A percentile compares a stretch with the other conserved stretches of the same genome.
phyloP scores from a whole-genome alignment of 2,797 vertebrate species.

The Gastrophryne carolinensis region DNA sequence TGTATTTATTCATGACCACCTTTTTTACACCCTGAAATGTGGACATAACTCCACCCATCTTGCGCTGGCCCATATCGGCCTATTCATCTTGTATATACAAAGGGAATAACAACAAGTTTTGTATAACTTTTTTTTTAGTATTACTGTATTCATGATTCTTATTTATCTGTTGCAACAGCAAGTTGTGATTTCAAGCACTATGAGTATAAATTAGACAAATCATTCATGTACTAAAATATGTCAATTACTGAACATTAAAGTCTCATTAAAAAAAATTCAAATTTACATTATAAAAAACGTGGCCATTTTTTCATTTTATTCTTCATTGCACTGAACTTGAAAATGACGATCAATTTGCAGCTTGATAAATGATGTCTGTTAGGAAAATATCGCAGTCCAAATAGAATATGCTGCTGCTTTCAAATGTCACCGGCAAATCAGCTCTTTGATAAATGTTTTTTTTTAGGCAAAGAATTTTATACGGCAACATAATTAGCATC shows the following conservation, averaged over 20 bases:
- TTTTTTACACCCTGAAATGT: no score
- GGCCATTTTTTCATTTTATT: neutral
- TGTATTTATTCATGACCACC: no score
- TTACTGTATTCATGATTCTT: neutral
- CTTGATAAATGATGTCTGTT: slow-evolving; percentile 1
- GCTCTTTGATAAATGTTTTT: neutral
- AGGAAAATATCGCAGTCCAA: neutral
- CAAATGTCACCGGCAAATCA: neutral
- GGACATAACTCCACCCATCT: no score
- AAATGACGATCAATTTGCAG: slow-evolving; percentile 9
- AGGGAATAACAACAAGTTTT: no score
- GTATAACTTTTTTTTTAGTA: no score
- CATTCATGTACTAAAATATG: neutral
- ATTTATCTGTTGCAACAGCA: neutral
- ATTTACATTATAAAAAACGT: neutral
- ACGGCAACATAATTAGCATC: neutral
- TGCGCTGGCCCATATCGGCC: no score
- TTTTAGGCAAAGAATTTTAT: neutral
- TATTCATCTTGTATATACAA: no score
- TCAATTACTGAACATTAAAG: neutral
- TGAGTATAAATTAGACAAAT: neutral
- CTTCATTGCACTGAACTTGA: neutral
- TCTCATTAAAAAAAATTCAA: neutral
- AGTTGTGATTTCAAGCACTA: neutral
- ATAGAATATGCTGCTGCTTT: neutral